phyloP scores from a whole-genome alignment of 2,888 invertebrate genomes.

The Melanophora roralis region DNA sequence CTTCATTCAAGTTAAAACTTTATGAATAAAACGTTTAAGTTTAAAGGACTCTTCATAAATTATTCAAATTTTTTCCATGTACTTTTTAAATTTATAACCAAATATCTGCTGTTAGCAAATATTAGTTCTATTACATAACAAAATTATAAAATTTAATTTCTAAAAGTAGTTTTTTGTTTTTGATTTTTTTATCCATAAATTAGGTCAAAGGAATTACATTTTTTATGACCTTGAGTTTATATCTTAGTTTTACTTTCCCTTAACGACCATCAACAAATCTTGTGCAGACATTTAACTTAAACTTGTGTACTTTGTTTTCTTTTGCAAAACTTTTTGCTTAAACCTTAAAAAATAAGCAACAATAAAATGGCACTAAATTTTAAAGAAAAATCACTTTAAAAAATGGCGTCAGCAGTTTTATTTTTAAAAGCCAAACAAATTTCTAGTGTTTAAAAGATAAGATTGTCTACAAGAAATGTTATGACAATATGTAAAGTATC shows the following conservation, averaged over 20 bases:
- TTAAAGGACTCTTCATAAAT: too few relatives aligned
- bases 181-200: neutral
- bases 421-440: neutral
- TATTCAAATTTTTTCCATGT: neutral
- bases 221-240: slow-evolving; percentile 51
- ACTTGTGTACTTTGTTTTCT: neutral
- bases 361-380: neutral
- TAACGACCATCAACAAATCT: neutral
- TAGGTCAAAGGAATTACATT: slow-evolving; percentile 10
- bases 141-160: slow-evolving; percentile 42
- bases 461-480: too few relatives aligned
- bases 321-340: neutral
- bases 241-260: slow-evolving; percentile 7
- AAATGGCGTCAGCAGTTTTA: slow-evolving; percentile 18
- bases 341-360: neutral
- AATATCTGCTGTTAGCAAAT: slow-evolving; percentile 21
- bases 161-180: too few relatives aligned
- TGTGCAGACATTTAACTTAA: neutral
- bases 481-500: too few relatives aligned
- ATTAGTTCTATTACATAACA: slow-evolving; percentile 20
- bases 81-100: too few relatives aligned
- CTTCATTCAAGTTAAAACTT: too few relatives aligned
- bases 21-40: too few relatives aligned
- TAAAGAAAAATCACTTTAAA: neutral
- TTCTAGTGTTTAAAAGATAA: too few relatives aligned